These are phyloP conservation scores for Odontothrips loti DNA, from an alignment of 2,888 invertebrate species.

Conservation along the genomic window DNA sequence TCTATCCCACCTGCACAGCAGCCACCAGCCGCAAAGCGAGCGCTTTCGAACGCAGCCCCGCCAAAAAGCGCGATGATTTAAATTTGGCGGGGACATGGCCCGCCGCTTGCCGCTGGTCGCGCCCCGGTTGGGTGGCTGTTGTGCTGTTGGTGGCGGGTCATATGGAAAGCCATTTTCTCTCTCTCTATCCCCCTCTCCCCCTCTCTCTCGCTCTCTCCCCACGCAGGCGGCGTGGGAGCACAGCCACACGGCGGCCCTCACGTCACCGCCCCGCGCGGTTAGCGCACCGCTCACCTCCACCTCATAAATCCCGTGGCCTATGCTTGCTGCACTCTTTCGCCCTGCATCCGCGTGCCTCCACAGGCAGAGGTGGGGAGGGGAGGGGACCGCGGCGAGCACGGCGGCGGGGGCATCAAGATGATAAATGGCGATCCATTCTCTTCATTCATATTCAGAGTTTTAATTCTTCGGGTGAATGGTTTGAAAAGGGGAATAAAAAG, in stretches of 20 bases:
- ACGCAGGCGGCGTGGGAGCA: not conserved
- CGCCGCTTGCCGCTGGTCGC: not conserved
- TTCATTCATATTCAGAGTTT: not conserved
- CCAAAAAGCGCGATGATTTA: not conserved
- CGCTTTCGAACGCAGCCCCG: not conserved
- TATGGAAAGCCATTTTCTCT: not conserved
- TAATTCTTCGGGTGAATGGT: not conserved
- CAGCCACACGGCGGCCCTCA: not conserved
- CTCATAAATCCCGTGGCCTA: no score
- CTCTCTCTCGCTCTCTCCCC: not conserved
- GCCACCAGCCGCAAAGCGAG: no score
- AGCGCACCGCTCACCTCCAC: not conserved
- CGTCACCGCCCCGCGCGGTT: not conserved
- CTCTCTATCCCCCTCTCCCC: not conserved
- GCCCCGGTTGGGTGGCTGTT: not conserved
- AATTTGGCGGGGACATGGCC: not conserved
- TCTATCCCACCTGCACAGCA: not conserved
- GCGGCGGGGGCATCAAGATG: no score
- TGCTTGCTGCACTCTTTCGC: no score
- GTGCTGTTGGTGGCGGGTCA: no score
- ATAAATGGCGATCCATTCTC: no score
- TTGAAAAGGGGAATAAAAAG: no score
- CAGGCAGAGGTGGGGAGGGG: no score
- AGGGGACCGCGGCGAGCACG: no score
- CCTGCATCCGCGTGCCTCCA: no score